Conservation (phyloP, 2,797 vertebrate genomes). For the Cetoscarus ocellatus region DNA sequence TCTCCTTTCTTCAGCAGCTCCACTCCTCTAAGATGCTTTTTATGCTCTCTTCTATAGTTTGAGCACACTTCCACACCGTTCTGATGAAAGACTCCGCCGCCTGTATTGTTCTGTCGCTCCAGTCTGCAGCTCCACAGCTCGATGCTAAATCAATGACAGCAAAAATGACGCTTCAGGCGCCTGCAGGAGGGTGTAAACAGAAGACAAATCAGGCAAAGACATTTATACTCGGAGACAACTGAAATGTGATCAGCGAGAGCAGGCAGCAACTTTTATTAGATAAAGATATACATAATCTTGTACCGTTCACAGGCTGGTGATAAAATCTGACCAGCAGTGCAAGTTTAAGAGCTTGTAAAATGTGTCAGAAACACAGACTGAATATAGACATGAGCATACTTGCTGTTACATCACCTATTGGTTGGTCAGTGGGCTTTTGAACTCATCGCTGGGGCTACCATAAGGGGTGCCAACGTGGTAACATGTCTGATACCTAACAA, state of each 20-base stretch:
- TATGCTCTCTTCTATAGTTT: neutral
- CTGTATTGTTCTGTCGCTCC: slow-evolving; percentile 16
- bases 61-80: neutral
- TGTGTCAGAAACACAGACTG: neutral
- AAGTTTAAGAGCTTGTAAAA: neutral
- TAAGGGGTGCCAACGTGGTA: too few species aligned
- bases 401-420: too few species aligned
- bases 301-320: neutral
- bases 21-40: neutral
- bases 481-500: too few species aligned
- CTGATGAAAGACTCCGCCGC: slow-evolving; percentile 19
- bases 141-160: slow-evolving; percentile 43
- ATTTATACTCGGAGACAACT: slow-evolving; percentile 15
- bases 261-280: neutral
- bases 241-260: slow-evolving; percentile 6
- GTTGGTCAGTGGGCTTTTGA: too few species aligned
- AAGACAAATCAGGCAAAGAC: slow-evolving; percentile 29
- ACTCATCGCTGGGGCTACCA: too few species aligned
- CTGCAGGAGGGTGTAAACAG: slow-evolving; percentile 32
- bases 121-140: slow-evolving; percentile 12
- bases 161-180: slow-evolving; percentile 13
- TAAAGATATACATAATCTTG: neutral
- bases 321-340: neutral
- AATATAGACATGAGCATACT: too few species aligned
- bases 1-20: slow-evolving; percentile 12